Base-by-base conservation (phyloP, 2,888 invertebrate species). In the Iselma pallidipennis region DNA sequence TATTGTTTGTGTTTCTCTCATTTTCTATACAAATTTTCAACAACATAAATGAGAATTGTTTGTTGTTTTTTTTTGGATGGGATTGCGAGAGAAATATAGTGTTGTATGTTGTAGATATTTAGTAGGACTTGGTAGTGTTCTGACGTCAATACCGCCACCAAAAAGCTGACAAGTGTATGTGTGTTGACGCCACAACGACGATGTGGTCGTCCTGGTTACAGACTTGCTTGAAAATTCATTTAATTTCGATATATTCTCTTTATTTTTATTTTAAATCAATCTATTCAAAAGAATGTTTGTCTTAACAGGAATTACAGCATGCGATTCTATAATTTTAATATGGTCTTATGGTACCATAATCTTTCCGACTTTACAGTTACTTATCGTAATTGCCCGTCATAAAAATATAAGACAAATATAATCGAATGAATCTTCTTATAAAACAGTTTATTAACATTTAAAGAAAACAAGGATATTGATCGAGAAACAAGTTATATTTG, bases 151-250 rank as follows among this genome's bases (percentile, higher is more conserved):
- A 63, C 55, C 53, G 50, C 55, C 50, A 26, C 26, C 54, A n/a
- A 12, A 37, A 16, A 5, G 37, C 10, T 37, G 65, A 66, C 55
- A 59, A 37, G 16, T 65, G 57, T 50, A 55, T 64, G 16, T 65
- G 57, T 50, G 57, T 64, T 66, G 67, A 69, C 67, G 69, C 66
- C 69, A 67, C 60, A 57, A 64, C 62, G 53, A 56, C 58, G 56
- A 63, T 60, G 57, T 56, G 61, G 68, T 68, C 55, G 69, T 67
- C 69, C 62, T 69, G 67, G 66, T 66, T 63, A 68, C 67, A 63
- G 67, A 57, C 67, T n/a, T 63, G 63, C 61, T 55, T 52, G 63
- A 61, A 65, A 68, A 68, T 68, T 64, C 65, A 37, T 5, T 9
- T 16, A 16, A 4, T 16, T 37, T 37, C 16, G 16, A 2, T 45